Base-by-base conservation (phyloP, 2,113 vertebrate species). In the Chlamydotis undulata region DNA sequence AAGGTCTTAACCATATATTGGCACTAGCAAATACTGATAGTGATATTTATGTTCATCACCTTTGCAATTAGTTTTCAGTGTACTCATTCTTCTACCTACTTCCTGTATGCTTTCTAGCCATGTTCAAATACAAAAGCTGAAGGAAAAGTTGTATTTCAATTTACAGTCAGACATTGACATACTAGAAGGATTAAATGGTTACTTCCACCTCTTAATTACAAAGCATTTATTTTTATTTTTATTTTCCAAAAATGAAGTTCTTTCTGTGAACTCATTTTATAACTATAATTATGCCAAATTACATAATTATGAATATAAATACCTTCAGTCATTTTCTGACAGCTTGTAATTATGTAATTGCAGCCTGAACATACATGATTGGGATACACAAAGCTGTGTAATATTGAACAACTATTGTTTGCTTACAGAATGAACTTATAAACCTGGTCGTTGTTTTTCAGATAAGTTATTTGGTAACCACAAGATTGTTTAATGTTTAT, bases 291-390 rank as follows among this genome's bases (percentile, higher is more conserved):
- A 93, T 92, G 26, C 22, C 65, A 97, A 93, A 93, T 97, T 93
- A 87, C 80, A 49, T 85, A 95, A 95, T 93, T 94, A 87, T 43
- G 73, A 96, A 92, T 25, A 84, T 53, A 96, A 94, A 95, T 93
- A 96, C 80, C 68, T 94, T 71, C 52, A 96, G 70, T 97, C 60
- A 74, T 86, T 90, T 74, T 85, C 47, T 95, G 88, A 93, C 79
- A 95, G 82, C 41, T 92, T 79, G 14, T 63, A 95, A 95, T 97
- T 96, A 93, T 59, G 29, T 73, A 94, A 93, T 97, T 94, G 68
- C 18, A 59, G 41, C 71, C 71, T 93, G 90, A 94, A 97, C 64
- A 71, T 95, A 68, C 3, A 60, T 86, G 88, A 94, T 74, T 95
- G 52, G 83, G 76, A 81, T 63, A 80, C 22, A 73, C 41, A 71